These are phyloP conservation scores for Lepisosteus osseus DNA, from an alignment of 2,113 vertebrate species.

Conservation along the genomic window DNA sequence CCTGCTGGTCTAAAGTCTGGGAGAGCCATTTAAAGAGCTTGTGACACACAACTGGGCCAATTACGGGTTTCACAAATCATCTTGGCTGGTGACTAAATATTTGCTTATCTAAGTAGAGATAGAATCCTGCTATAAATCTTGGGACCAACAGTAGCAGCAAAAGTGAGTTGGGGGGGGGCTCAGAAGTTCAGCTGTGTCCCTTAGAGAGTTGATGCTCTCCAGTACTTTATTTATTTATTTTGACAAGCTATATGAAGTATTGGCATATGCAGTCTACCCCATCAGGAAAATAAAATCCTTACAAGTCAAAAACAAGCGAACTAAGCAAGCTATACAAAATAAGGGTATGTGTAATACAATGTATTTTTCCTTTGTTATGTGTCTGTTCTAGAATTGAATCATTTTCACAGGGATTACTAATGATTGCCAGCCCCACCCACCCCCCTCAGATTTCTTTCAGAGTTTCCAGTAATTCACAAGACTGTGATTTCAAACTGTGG, in stretches of 20 bases:
- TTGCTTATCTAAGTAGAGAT: conserved; percentile 45
- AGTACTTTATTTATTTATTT: conserved; percentile 38
- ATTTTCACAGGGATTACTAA: too few species aligned
- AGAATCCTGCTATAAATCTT: conserved; percentile 34
- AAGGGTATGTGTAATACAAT: not conserved
- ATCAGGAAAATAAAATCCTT: not conserved
- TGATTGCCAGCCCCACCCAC: too few species aligned
- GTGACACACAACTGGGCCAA: conserved; percentile 33
- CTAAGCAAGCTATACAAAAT: not conserved
- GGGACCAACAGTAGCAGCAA: conserved; percentile 34
- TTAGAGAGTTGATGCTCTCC: conserved; percentile 23
- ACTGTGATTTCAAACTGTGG: conserved; percentile 9
- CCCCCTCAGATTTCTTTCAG: too few species aligned
- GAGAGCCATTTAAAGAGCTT: conserved; percentile 15
- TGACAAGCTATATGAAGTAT: conserved; percentile 34
- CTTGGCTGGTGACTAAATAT: conserved; percentile 41
- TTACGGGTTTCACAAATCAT: conserved; percentile 36
- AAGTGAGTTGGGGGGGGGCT: conserved; percentile 15
- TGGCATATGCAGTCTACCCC: conserved; percentile 10
- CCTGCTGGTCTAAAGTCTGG: too few species aligned
- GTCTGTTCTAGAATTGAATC: not conserved
- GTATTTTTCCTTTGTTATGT: conserved; percentile 1
- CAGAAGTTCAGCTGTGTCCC: conserved; percentile 10
- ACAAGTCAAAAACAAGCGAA: not conserved
- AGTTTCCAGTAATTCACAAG: not conserved